Percentiles rank a stretch among this genome's conserved stretches.
Conservation (phyloP, 2,113 vertebrate genomes). For the Poecile atricapillus region DNA sequence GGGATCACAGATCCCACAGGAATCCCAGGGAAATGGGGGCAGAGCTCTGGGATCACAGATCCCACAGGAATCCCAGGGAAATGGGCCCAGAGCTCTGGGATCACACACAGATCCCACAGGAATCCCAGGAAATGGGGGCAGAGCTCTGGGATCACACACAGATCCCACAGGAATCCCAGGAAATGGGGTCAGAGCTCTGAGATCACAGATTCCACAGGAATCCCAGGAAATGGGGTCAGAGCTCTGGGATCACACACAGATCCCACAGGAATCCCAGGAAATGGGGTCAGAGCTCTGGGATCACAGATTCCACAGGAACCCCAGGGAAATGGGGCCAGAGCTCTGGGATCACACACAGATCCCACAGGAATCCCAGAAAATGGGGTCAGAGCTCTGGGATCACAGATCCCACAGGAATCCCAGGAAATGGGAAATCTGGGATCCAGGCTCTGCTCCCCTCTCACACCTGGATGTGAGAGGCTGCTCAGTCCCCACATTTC, state of each 20-base stretch:
- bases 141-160: not conserved
- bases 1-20: too few relatives aligned
- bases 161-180: fast-evolving
- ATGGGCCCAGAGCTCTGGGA: not conserved
- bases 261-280: fast-evolving
- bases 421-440: fast-evolving
- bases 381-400: not conserved
- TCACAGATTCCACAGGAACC: not conserved
- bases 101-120: not conserved
- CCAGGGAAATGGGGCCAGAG: fast-evolving
- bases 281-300: not conserved
- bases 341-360: not conserved
- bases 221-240: fast-evolving
- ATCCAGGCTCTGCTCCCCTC: too few relatives aligned
- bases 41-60: too few relatives aligned
- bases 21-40: too few relatives aligned
- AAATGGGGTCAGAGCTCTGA: not conserved
- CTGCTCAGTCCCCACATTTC: not conserved
- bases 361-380: fast-evolving
- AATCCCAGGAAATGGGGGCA: fast-evolving
- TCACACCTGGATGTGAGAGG: not conserved
- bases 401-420: not conserved
- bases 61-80: fast-evolving
- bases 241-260: not conserved
- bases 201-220: not conserved